These are phyloP conservation scores for Orientallactaga sibirica DNA, from an alignment of 2,797 vertebrate genomes.

Conservation along the genomic window DNA sequence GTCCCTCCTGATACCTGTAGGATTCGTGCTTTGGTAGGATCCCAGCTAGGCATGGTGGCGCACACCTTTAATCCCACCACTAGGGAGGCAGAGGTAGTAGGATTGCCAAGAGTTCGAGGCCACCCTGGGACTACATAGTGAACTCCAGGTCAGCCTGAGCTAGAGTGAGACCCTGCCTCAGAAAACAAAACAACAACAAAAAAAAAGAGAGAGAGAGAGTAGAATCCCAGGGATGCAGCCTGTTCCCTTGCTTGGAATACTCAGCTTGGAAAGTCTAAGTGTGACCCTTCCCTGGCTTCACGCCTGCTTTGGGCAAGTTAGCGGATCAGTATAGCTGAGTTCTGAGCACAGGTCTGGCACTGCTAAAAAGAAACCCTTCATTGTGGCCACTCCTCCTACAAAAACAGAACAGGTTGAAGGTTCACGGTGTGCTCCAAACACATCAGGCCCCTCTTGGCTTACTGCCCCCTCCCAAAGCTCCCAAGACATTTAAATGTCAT, in stretches of 20 bases:
- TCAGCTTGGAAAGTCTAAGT: constrained; percentile 14
- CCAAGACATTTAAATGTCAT: background rate
- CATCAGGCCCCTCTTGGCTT: background rate
- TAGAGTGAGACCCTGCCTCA: too few relatives aligned
- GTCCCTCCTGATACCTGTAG: constrained; percentile 33
- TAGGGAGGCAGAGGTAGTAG: too few relatives aligned
- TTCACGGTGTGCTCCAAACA: background rate
- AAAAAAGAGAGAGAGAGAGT: too few relatives aligned
- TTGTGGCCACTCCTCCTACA: background rate
- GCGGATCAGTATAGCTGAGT: background rate
- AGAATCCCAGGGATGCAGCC: background rate
- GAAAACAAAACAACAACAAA: too few relatives aligned
- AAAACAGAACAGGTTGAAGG: background rate
- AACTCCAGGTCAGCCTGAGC: too few relatives aligned
- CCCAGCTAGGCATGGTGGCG: too few relatives aligned
- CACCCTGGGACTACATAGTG: too few relatives aligned
- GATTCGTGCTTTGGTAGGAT: background rate
- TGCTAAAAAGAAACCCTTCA: background rate
- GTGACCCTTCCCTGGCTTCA: background rate
- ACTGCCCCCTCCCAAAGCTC: background rate
- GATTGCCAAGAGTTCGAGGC: too few relatives aligned
- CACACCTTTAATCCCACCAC: too few relatives aligned
- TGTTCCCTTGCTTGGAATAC: background rate
- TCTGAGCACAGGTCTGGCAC: background rate
- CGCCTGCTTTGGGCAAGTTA: background rate